Percentiles rank a stretch among this genome's conserved stretches.
Evolutionary conservation across 1,140 invertebrate genomes (phyloP).

Genomic region (Acromyrmex heyeri): DNA sequence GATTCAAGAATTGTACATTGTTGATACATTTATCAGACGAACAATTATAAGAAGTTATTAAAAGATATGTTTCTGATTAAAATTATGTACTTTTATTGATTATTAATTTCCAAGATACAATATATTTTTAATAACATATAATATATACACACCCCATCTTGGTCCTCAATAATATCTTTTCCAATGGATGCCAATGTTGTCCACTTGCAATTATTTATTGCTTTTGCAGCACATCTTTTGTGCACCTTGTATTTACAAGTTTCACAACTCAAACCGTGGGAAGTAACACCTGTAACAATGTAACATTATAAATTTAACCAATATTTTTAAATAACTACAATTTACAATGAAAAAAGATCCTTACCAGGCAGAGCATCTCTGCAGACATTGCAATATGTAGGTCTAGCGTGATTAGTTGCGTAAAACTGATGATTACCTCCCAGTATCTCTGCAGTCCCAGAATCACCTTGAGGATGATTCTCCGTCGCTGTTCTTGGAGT

Average conservation of each 20-base stretch:
- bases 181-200: conserved; percentile 97
- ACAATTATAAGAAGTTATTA: not conserved
- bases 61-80: not conserved
- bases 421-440: conserved; percentile 97
- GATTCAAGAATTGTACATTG: conserved; percentile 8
- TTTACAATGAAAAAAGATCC: conserved; percentile 34
- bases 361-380: conserved; percentile 94
- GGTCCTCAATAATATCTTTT: conserved; percentile 97
- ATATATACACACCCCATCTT: conserved; percentile 92
- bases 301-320: not conserved
- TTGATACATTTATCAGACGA: not conserved
- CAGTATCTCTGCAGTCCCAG: conserved; percentile 90
- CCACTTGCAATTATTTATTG: conserved; percentile 98
- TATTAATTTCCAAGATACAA: not conserved
- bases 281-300: conserved; percentile 91
- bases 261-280: conserved; percentile 97
- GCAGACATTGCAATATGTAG: conserved; percentile 98
- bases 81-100: conserved; percentile 19
- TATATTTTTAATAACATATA: conserved; percentile 30
- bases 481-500: conserved; percentile 91
- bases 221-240: conserved; percentile 96
- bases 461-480: conserved; percentile 89
- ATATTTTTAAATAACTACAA: not conserved
- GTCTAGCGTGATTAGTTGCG: conserved; percentile 96
- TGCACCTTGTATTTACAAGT: conserved; percentile 99